Percentiles rank a stretch among this genome's conserved stretches.
Conservation (phyloP, 1,140 invertebrate species). For the Drosophila elegans region DNA sequence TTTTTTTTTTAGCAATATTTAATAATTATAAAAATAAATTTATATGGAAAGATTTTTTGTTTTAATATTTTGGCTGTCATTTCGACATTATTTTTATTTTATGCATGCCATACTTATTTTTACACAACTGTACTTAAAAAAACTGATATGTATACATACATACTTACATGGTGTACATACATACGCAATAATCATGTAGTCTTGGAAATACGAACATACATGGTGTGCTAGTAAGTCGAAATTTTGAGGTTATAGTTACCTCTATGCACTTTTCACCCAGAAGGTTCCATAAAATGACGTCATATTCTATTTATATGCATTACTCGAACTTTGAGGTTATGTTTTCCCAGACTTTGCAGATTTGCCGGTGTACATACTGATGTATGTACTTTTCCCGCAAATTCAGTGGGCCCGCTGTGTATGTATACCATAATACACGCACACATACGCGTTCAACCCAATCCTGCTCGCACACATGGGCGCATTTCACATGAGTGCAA, state of each 20-base stretch:
- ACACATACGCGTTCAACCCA: constrained; percentile 40
- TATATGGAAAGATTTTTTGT: too few relatives aligned
- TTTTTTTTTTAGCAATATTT: too few relatives aligned
- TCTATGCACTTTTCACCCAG: constrained; percentile 5
- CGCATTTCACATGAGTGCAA: not conserved
- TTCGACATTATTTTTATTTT: too few relatives aligned
- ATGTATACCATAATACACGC: constrained; percentile 65
- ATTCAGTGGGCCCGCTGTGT: constrained; percentile 46
- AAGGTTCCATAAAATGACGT: constrained; percentile 27
- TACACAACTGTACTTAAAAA: constrained; percentile 11
- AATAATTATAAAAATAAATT: too few relatives aligned
- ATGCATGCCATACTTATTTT: too few relatives aligned
- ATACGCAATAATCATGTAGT: constrained; percentile 27
- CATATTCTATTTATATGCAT: not conserved
- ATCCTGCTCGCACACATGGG: constrained; percentile 27
- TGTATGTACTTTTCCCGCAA: constrained; percentile 23
- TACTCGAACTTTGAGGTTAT: constrained; percentile 24
- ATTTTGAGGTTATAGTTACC: constrained; percentile 29
- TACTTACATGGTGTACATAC: constrained; percentile 25
- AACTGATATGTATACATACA: not conserved
- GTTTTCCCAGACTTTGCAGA: not conserved
- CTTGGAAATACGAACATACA: not conserved
- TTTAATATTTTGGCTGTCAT: too few relatives aligned
- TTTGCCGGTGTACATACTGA: constrained; percentile 4
- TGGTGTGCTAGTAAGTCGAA: not conserved